Base-by-base conservation (phyloP, 2,888 invertebrate genomes). In the Cremastinae sp. region DNA sequence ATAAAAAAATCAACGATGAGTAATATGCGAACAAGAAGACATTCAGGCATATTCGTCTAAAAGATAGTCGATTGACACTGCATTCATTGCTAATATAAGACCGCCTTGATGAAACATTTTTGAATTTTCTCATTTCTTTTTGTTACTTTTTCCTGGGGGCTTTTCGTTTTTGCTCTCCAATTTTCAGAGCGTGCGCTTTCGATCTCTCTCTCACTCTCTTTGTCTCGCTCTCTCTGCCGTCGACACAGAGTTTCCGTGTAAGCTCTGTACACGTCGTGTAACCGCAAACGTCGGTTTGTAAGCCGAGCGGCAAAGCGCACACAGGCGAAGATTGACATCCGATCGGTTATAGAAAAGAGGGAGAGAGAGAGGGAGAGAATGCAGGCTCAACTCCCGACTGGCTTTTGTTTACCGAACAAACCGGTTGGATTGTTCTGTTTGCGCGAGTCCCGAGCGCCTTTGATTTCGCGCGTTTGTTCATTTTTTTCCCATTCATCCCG, bases 401-500 rank as follows among this genome's bases (percentile, higher is more conserved):
- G 34, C 74, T 71, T 78, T 80, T 80, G 80, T 79, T 81, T 80
- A 77, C 71, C 74, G 47, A 75, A n/a, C 65, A 58, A 81, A 80
- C 79, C 79, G 78, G 81, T 81, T 82, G 77, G 78, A 80, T 82
- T 79, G 79, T 81, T 78, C 74, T 75, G 72, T 82, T 83, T 77
- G 79, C 82, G 79, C 79, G 80, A 81, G 78, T 81, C 80, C 36
- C n/a, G n/a, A n/a, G 49, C 58, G 7, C 58, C 74, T 64, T 74
- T 38, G 10, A 70, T 68, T 69, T 53, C 58, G 28, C 3, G n/a
- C n/a, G n/a, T n/a, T n/a, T 49, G 1, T 49, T 49, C 14, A 12
- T 18, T 18, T 5, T 1, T 20, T 49, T 18, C 47, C 14, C 43
- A 12, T 43, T 43, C n/a, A n/a, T n/a, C n/a, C n/a, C n/a, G n/a